Evolutionary conservation across 1,140 invertebrate species (phyloP).

Genomic region (Drosophila littoralis): DNA sequence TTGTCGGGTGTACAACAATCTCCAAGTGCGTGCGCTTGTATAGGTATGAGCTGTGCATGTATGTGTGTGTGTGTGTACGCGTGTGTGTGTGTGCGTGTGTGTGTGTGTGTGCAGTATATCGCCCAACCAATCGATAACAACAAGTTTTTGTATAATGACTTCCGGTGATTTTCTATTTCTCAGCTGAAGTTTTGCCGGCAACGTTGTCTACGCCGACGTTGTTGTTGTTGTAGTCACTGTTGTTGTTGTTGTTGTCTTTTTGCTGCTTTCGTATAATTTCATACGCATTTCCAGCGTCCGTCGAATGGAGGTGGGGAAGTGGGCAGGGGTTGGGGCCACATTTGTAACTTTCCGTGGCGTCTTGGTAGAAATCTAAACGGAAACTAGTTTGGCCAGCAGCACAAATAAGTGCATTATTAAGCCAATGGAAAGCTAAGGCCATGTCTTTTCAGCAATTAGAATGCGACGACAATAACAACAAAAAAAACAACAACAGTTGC

Average conservation of each 20-base stretch:
- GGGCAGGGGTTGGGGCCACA: not conserved
- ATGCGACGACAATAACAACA: slow-evolving; percentile 58
- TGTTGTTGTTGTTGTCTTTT: slow-evolving; percentile 52
- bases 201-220: slow-evolving; percentile 37
- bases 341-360: slow-evolving; percentile 35
- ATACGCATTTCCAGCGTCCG: slow-evolving; percentile 75
- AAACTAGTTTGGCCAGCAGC: slow-evolving; percentile 63
- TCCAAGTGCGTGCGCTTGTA: slow-evolving; percentile 16
- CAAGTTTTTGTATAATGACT: slow-evolving; percentile 83
- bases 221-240: slow-evolving; percentile 41
- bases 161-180: slow-evolving; percentile 82
- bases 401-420: slow-evolving; percentile 59
- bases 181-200: slow-evolving; percentile 74
- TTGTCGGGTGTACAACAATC: slow-evolving; percentile 37
- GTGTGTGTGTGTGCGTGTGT: slow-evolving; percentile 15
- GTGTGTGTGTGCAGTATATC: slow-evolving; percentile 62
- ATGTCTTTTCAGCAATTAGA: slow-evolving; percentile 58
- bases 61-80: slow-evolving; percentile 16
- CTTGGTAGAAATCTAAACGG: slow-evolving; percentile 64
- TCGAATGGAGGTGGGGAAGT: not conserved
- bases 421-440: slow-evolving; percentile 46
- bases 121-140: slow-evolving; percentile 79
- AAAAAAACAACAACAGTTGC: slow-evolving; percentile 23
- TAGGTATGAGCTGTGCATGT: slow-evolving; percentile 11
- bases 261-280: slow-evolving; percentile 74